A percentile compares a stretch with the other conserved stretches of the same genome.
Conservation (phyloP, 2,113 vertebrate species). For the Forbesichthys agassizii region DNA sequence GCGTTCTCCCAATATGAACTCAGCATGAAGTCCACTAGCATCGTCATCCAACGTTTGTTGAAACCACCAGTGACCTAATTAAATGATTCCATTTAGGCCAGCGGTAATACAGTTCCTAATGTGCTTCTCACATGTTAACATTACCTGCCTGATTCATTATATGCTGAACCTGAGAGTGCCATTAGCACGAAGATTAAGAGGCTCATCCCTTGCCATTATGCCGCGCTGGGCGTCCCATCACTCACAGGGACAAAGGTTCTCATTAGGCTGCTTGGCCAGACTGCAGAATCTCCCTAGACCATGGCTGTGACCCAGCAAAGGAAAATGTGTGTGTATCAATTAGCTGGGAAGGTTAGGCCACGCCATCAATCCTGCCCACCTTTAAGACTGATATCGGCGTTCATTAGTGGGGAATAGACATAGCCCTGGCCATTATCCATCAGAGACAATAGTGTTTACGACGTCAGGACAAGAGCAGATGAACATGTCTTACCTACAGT, state of each 20-base stretch:
- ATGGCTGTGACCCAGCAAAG: constrained; percentile 49
- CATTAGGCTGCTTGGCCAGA: constrained; percentile 54
- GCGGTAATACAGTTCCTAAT: constrained; percentile 4
- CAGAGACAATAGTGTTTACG: constrained; percentile 57
- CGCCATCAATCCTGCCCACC: constrained; percentile 58
- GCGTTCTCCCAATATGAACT: too few relatives aligned
- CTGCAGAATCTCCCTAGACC: constrained; percentile 45
- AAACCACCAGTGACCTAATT: too few relatives aligned
- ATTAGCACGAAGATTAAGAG: constrained; percentile 56
- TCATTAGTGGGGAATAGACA: constrained; percentile 47
- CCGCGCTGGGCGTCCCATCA: constrained; percentile 48
- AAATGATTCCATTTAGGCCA: constrained; percentile 1
- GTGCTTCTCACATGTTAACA: constrained; percentile 35
- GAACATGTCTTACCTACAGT: constrained; percentile 26
- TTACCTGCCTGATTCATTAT: constrained; percentile 56
- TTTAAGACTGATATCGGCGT: constrained; percentile 45
- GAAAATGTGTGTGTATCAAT: constrained; percentile 61
- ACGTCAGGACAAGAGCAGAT: constrained; percentile 34
- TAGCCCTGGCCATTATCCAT: constrained; percentile 37
- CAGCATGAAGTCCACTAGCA: too few relatives aligned
- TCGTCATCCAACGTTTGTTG: too few relatives aligned
- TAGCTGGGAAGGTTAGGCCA: constrained; percentile 51
- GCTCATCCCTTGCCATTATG: constrained; percentile 59
- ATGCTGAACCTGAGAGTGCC: constrained; percentile 45
- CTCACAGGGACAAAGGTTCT: constrained; percentile 52